Percentiles rank a stretch among this genome's conserved stretches.
phyloP scores from a whole-genome alignment of 2,888 invertebrate genomes.

The Phengaris alcon region DNA sequence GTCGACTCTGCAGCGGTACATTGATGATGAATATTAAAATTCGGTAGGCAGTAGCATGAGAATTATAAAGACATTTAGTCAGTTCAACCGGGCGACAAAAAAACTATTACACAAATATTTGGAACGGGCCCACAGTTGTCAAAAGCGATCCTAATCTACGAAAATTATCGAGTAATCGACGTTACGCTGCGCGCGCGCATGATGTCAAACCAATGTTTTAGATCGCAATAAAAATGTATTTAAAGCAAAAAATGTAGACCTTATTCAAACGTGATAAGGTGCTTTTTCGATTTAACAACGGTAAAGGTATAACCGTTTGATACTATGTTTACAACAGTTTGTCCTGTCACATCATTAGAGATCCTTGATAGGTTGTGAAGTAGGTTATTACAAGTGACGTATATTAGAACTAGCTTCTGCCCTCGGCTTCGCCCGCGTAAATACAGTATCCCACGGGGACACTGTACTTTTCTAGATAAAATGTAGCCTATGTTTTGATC shows the following conservation, averaged over 20 bases:
- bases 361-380: slow-evolving; percentile 29
- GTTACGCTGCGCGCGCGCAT: slow-evolving; percentile 72
- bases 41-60: neutral
- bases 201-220: slow-evolving; percentile 62
- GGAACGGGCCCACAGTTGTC: slow-evolving; percentile 51
- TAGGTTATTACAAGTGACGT: neutral
- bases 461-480: no score
- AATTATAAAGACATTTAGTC: slow-evolving; percentile 14
- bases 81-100: slow-evolving; percentile 21
- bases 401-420: no score
- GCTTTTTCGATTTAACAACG: slow-evolving; percentile 2
- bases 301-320: slow-evolving; percentile 43
- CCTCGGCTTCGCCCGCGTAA: no score
- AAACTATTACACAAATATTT: slow-evolving; percentile 29
- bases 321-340: slow-evolving; percentile 66
- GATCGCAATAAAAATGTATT: slow-evolving; percentile 32
- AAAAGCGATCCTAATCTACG: slow-evolving; percentile 69
- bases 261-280: slow-evolving; percentile 23
- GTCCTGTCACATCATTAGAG: slow-evolving; percentile 70
- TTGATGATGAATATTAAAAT: neutral
- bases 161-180: slow-evolving; percentile 77
- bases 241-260: neutral
- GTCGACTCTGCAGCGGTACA: no score
- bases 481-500: no score
- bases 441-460: no score